Base-by-base conservation (phyloP, 2,113 vertebrate genomes). In the Siniperca chuatsi region DNA sequence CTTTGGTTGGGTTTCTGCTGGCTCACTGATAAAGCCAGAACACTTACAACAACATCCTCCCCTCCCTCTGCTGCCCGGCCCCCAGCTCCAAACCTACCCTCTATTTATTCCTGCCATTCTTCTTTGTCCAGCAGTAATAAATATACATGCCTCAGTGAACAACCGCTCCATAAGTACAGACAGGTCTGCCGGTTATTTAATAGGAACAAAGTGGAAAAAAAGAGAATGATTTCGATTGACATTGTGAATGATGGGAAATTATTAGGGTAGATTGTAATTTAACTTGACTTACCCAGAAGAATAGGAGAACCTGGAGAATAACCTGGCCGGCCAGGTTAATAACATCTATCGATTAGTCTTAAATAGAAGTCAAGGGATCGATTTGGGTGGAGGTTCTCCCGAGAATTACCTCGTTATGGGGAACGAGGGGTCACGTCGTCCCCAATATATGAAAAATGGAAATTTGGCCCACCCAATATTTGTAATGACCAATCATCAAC, bases 61-160 rank as follows among this genome's bases (percentile, higher is more conserved):
- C 81, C 85, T 75, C 82, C 71, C 80, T 82, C 68, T 6, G 8
- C 73, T 0, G 48, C 80, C 78, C 42, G 3, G 68, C 77, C 74
- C 67, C 71, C 48, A 62, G 65, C 83, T 79, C 67, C 33, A 84
- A 65, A 78, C 73, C 48, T 25, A 66, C 76, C 69, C 79, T 84
- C 65, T 89, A 90, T 94, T 92, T 92, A 92, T 93, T 92, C 94
- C 89, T 91, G 87, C 84, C 85, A 91, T 94, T 94, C 92, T 94
- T 92, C 84, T 86, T 75, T 72, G 0, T 79, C 74, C 70, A 81
- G 64, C 75, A 48, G 55, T 68, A 82, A 90, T 88, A 86, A 90
- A 91, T 75, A 90, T 57, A 69, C 65, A 72, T 9, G 74, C 67
- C 73, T 77, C 6, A 37, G n/a, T 16, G 69, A 65, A 46, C 57